A percentile compares a stretch with the other conserved stretches of the same genome.
Conservation (phyloP, 1,140 invertebrate genomes). For the Diorhabda carinulata region DNA sequence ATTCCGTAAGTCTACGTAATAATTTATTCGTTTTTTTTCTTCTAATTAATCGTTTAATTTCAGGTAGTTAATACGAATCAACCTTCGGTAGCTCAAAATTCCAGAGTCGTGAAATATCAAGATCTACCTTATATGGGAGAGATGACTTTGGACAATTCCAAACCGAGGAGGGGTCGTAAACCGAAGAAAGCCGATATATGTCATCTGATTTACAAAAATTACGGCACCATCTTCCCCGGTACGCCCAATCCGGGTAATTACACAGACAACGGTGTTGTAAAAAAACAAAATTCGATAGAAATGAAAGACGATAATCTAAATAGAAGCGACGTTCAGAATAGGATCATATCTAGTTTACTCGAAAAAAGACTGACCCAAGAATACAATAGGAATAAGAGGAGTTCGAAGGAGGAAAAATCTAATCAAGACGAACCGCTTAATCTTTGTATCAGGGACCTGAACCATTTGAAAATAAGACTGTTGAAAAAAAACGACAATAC, state of each 20-base stretch:
- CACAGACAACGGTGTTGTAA: constrained; percentile 41
- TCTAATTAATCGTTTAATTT: background rate
- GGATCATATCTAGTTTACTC: constrained; percentile 63
- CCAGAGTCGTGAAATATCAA: constrained; percentile 66
- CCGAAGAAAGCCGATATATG: constrained; percentile 88
- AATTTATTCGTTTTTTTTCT: too few relatives aligned
- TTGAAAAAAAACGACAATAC: constrained; percentile 59
- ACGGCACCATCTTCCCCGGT: constrained; percentile 76
- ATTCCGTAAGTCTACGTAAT: background rate
- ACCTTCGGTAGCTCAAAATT: constrained; percentile 36
- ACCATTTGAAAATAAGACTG: constrained; percentile 61
- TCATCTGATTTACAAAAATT: constrained; percentile 87
- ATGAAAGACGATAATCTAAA: constrained; percentile 37
- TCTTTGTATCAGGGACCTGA: constrained; percentile 72
- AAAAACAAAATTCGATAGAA: constrained; percentile 36
- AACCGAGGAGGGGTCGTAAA: constrained; percentile 76
- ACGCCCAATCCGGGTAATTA: constrained; percentile 56
- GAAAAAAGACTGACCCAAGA: constrained; percentile 67
- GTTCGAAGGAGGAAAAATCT: constrained; percentile 14
- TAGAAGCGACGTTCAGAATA: constrained; percentile 63
- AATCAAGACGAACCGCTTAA: constrained; percentile 73
- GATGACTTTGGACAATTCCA: constrained; percentile 80
- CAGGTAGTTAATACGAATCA: background rate
- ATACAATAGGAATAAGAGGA: constrained; percentile 44
- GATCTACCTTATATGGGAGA: constrained; percentile 88